Evolutionary conservation across 2,797 vertebrate genomes (phyloP), one percentile per base, ranked within the genome.

Genomic region (Phyllotis vaccarum): DNA sequence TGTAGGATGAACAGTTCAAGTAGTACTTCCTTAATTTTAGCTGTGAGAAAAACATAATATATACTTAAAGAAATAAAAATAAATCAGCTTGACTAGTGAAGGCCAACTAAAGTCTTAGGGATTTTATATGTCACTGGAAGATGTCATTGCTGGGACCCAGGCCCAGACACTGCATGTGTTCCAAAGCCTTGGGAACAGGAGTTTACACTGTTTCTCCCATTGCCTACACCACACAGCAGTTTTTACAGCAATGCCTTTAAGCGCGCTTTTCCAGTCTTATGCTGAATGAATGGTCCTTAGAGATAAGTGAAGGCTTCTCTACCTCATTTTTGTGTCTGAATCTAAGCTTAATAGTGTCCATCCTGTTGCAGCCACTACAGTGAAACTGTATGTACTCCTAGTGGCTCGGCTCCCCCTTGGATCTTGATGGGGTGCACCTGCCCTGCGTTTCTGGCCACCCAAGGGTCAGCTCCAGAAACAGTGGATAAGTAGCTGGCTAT

Each of bases 271-370:
- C 24, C 86, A 64, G 14, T 10, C 90, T 95, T 75, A 40, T 21
- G 93, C 75, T 76, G 49, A 91, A 31, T 76, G 49, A 91, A 31
- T 79, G n/a, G 82, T 83, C 62, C 37, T 88, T 90, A n/a, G 14
- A 40, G 2, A 49, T 87, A 74, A 70, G 60, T 76, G 83, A 74
- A 60, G 17, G 2, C 40, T 95, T 86, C 24, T 10, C 52, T 34
- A 68, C 31, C 31, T 79, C n/a, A 3, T 81, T 75, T 74, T n/a
- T n/a, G 24, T 70, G 2, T 64, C 93, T 93, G 54, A 37, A 70
- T 83, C 43, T 89, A 17, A 58, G 37, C 11, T 91, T 91, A 1
- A 86, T 96, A 91, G 49, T 70, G 11, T n/a, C 58, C 34, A 1
- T 64, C 24, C 54, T 12, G 6, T 31, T 16, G 12, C 5, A 64